phyloP scores from a whole-genome alignment of 2,797 vertebrate species.

The Loris lydekkerianus region DNA sequence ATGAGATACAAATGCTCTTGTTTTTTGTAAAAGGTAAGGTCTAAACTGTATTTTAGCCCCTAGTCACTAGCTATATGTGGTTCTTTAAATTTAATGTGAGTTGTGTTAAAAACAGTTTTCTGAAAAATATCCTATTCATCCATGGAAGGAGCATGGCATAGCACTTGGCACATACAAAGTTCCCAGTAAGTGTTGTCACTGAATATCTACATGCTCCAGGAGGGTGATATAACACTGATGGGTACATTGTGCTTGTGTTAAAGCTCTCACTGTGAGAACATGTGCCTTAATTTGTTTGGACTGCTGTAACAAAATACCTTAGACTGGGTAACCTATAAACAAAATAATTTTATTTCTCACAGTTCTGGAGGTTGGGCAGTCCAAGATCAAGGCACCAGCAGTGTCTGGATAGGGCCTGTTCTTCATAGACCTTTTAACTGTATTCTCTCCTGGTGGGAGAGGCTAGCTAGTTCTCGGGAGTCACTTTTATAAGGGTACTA shows the following conservation, averaged over 20 bases:
- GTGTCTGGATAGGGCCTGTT: background rate
- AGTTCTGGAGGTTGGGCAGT: background rate
- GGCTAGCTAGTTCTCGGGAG: too few species aligned
- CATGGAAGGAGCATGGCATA: background rate
- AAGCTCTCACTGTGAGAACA: background rate
- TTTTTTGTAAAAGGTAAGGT: conserved; percentile 32
- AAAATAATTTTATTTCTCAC: background rate
- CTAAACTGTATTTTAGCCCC: conserved; percentile 4
- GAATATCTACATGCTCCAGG: too few species aligned
- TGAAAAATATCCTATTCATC: background rate
- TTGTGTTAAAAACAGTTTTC: background rate
- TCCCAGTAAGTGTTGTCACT: background rate
- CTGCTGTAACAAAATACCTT: background rate
- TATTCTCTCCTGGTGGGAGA: background rate
- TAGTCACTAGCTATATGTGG: background rate
- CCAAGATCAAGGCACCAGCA: background rate
- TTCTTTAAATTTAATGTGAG: background rate
- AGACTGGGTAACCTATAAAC: background rate
- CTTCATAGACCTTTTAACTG: background rate
- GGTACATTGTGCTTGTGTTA: background rate
- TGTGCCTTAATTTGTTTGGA: background rate
- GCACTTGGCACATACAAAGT: background rate
- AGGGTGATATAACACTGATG: too few species aligned
- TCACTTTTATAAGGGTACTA: background rate
- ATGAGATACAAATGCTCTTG: background rate